A percentile compares a stretch with the other conserved stretches of the same genome.
Conservation (phyloP, 2,113 vertebrate genomes). For the Micronycteris hirsuta region DNA sequence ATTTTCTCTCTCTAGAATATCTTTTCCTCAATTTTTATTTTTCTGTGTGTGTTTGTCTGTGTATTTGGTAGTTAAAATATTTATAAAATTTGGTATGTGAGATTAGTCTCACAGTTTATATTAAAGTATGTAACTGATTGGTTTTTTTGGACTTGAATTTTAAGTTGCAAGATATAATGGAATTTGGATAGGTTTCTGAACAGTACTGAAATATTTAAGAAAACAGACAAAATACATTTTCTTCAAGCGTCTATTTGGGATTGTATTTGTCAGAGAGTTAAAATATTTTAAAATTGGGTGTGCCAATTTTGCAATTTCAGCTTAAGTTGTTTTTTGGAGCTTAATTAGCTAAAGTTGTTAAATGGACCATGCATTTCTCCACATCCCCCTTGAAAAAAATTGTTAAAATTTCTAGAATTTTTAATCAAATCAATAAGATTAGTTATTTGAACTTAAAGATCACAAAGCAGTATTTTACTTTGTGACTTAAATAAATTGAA, state of each 20-base stretch:
- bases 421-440: not conserved
- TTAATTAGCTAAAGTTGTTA: not conserved
- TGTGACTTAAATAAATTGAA: not conserved
- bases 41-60: not conserved
- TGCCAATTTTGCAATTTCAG: not conserved
- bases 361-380: not conserved
- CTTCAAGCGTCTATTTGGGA: not conserved
- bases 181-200: not conserved
- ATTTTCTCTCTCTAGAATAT: not conserved
- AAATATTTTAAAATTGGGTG: not conserved
- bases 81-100: not conserved
- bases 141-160: not conserved
- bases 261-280: not conserved
- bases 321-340: not conserved
- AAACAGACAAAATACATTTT: not conserved
- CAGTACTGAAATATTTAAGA: not conserved
- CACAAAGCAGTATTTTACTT: not conserved
- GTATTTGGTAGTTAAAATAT: not conserved
- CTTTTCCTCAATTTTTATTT: not conserved
- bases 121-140: not conserved
- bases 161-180: not conserved
- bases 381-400: not conserved
- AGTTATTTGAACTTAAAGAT: not conserved
- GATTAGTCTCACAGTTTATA: not conserved
- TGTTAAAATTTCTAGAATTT: slow-evolving; percentile 2